Evolutionary conservation across 2,797 vertebrate species (phyloP), one percentile per base, ranked within the genome.

Genomic region (Phataginus tricuspis): DNA sequence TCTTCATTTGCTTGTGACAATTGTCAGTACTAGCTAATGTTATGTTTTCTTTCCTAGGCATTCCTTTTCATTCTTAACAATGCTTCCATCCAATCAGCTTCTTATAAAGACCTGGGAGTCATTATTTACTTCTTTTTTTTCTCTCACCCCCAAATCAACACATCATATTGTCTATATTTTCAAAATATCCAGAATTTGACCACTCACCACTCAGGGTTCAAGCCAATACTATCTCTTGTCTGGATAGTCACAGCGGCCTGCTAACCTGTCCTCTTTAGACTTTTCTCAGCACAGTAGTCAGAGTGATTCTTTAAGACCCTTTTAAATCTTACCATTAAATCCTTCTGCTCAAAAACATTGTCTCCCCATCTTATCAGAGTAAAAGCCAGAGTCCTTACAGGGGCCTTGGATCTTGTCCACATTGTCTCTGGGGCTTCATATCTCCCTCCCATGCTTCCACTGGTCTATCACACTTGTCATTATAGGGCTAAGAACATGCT

Each of bases 21-120:
- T 34, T 90, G 21, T 49, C 49, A 78, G 0, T 31, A 14, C 34
- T 61, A 21, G 59, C 39, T 64, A 45, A 42, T 31, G n/a, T 83
- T 80, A 14, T 0, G 15, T 66, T 86, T 96, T 27, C 19, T 91
- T 59, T 51, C 23, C 45, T 10, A 7, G 34, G 23, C 45, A 42
- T 89, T 79, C n/a, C 72, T 92, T 71, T 64, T 78, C 31, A 49
- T 68, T 53, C 92, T 91, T 83, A 63, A 61, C 39, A 39, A 12
- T 45, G 27, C 29, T 42, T 39, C 53, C 2, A 31, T 55, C 18
- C 27, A 79, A 34, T 11, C 11, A 53, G 5, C 8, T 83, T 59
- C 69, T 49, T 68, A 75, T 2, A 34, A 87, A 75, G 42, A 49
- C n/a, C 57, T 37, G 42, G 18, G 19, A 59, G 61, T 91, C n/a